Evolutionary conservation across 2,888 invertebrate genomes (phyloP), one percentile per base, ranked within the genome.

Genomic region (Orthonevra nobilis): DNA sequence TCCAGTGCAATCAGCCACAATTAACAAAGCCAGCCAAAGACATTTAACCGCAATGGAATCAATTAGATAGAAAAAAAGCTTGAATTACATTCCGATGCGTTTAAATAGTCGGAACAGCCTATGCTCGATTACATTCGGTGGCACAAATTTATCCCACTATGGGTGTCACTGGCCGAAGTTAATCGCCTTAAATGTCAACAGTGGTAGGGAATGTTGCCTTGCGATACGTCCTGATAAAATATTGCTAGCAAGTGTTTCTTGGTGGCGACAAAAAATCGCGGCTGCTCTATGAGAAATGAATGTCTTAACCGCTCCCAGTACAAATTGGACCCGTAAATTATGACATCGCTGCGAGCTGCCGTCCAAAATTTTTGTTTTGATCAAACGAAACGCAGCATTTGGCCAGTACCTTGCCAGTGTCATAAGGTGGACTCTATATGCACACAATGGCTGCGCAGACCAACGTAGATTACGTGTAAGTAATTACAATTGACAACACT

Each of bases 401-500:
- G 50, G 26, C n/a, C 23, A 40, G 12, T 38, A 48, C 48, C 23
- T n/a, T n/a, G 19, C 48, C 36, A 36, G 48, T n/a, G n/a, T n/a
- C n/a, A n/a, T n/a, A n/a, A n/a, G n/a, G n/a, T n/a, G n/a, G n/a
- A n/a, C 42, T 44, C 34, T 14, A 48, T 20, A 34, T 30, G 23
- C 44, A 36, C 48, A 50, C 61, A 50, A 32, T 63, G 56, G 42
- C 70, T 6, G 14, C 40, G 7, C 26, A 48, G 58, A 50, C 44
- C 19, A 70, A 77, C 77, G 46, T 79, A 60, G 48, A 42, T 56
- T 66, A 60, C 66, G 72, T 79, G 77, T 72, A 72, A 79, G 60
- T 79, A 79, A 79, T 79, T 79, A 48, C 72, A 79, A 79, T 72
- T 79, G 72, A 79, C 77, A 77, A 54, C 72, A 40, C 52, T 72